phyloP scores from a whole-genome alignment of 2,888 invertebrate species.

The Ochropleura leucogaster region DNA sequence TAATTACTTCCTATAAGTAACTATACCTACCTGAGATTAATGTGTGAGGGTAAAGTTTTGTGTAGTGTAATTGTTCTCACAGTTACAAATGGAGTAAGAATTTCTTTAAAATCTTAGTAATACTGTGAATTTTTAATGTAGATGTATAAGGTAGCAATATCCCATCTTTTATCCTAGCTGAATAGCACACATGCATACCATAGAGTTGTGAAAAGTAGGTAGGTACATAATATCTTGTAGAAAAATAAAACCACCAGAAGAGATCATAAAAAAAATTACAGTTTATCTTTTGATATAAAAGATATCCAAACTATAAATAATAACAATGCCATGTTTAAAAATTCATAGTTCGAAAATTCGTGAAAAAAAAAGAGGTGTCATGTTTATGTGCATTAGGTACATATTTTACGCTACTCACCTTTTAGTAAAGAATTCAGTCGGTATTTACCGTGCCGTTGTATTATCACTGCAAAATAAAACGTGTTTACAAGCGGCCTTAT shows the following conservation, averaged over 20 bases:
- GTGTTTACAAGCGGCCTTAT: not conserved
- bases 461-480: not conserved
- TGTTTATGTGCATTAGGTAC: not conserved
- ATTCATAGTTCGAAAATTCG: not conserved
- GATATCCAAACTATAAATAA: not conserved
- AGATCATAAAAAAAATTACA: not conserved
- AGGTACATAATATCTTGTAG: not conserved
- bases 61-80: constrained; percentile 1
- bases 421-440: not conserved
- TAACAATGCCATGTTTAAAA: not conserved
- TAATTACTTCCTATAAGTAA: constrained; percentile 11
- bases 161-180: not conserved
- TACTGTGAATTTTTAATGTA: not conserved
- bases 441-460: not conserved
- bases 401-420: not conserved
- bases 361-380: not conserved
- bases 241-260: not conserved
- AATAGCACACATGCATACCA: not conserved
- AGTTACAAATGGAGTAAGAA: constrained; percentile 1
- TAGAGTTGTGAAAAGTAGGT: constrained; percentile 9
- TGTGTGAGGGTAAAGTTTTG: constrained; percentile 14
- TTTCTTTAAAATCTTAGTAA: constrained; percentile 25
- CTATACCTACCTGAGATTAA: constrained; percentile 38
- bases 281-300: not conserved
- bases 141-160: not conserved